Percentiles rank a stretch among this genome's conserved stretches.
Evolutionary conservation across 1,140 invertebrate species (phyloP).

Genomic region (Drosophila suzukii): DNA sequence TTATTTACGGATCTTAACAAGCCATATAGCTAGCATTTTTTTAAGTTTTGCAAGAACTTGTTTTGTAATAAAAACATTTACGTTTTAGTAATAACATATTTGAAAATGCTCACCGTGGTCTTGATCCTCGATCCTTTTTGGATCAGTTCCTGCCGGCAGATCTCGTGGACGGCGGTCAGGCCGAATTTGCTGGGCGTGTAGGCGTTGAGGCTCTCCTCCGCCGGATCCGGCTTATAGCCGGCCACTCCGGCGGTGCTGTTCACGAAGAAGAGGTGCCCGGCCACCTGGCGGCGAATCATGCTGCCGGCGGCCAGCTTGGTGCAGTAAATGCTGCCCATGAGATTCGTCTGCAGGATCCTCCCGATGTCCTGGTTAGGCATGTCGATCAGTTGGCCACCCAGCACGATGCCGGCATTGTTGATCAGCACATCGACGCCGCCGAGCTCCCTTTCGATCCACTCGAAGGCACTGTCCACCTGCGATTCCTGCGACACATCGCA

Average conservation of each 20-base stretch:
- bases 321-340: slow-evolving; percentile 88
- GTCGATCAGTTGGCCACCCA: slow-evolving; percentile 79
- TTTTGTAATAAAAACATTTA: too few relatives aligned
- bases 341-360: slow-evolving; percentile 88
- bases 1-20: background rate
- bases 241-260: slow-evolving; percentile 87
- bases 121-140: slow-evolving; percentile 87
- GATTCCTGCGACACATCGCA: slow-evolving; percentile 89
- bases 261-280: slow-evolving; percentile 90
- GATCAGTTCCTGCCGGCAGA: slow-evolving; percentile 88
- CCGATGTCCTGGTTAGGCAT: slow-evolving; percentile 83
- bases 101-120: slow-evolving; percentile 86
- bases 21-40: too few relatives aligned
- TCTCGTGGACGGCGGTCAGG: slow-evolving; percentile 88
- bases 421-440: slow-evolving; percentile 89
- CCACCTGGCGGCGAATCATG: slow-evolving; percentile 87
- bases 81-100: too few relatives aligned
- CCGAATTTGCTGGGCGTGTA: slow-evolving; percentile 90
- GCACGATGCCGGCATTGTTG: slow-evolving; percentile 89
- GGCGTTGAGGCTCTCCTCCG: slow-evolving; percentile 84
- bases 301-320: slow-evolving; percentile 88
- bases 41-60: too few relatives aligned
- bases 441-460: slow-evolving; percentile 87
- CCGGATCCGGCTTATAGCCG: slow-evolving; percentile 74
- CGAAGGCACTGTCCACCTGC: slow-evolving; percentile 88